Percentiles rank a stretch among this genome's conserved stretches.
phyloP scores from a whole-genome alignment of 2,888 invertebrate genomes.

The Tanaodytes sp. region DNA sequence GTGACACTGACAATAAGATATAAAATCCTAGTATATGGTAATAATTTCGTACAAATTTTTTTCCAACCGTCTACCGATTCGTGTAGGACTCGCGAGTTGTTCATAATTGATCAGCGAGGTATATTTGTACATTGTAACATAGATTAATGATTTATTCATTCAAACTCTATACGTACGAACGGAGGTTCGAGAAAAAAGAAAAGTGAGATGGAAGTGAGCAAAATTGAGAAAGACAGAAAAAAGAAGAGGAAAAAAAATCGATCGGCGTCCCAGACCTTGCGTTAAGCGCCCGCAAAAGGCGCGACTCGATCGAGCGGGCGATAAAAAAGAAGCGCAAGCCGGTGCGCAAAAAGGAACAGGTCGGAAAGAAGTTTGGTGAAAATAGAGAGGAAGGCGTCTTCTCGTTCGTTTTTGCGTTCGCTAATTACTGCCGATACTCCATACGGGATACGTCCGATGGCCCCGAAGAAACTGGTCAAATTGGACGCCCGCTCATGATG shows the following conservation, averaged over 20 bases:
- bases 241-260: constrained; percentile 24
- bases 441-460: constrained; percentile 45
- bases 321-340: constrained; percentile 2
- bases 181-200: constrained; percentile 24
- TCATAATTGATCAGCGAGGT: constrained; percentile 25
- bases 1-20: no score
- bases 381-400: constrained; percentile 40
- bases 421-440: constrained; percentile 51
- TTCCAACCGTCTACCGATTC: no score
- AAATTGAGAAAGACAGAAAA: no score
- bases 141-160: constrained; percentile 34
- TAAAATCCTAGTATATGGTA: no score
- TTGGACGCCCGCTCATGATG: constrained; percentile 42
- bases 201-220: no score
- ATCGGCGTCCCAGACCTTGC: constrained; percentile 34
- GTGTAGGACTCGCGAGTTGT: no score
- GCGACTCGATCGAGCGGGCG: constrained; percentile 4
- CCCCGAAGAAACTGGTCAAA: constrained; percentile 31
- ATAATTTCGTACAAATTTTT: no score
- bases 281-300: constrained; percentile 18
- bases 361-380: constrained; percentile 22
- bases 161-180: constrained; percentile 14
- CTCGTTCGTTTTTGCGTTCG: constrained; percentile 42
- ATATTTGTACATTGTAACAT: constrained; percentile 32
- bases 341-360: constrained; percentile 9